These are phyloP conservation scores for Dasyurus viverrinus DNA, from an alignment of 2,113 vertebrate species.

Conservation along the genomic window DNA sequence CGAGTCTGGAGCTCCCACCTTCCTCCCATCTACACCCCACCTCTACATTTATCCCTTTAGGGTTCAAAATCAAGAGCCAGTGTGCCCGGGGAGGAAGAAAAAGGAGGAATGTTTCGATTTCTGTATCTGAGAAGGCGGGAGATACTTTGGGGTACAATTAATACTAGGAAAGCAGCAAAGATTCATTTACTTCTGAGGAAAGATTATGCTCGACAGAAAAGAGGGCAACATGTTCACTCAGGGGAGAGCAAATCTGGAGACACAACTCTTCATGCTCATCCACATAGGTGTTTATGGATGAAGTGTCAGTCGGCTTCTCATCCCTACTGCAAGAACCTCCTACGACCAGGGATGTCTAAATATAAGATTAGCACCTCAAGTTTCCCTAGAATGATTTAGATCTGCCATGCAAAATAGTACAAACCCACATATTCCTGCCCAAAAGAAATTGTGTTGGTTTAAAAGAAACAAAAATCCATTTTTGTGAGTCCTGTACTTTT, in stretches of 20 bases:
- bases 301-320: not conserved
- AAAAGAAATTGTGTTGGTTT: not conserved
- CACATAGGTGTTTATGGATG: not conserved
- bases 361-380: not conserved
- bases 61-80: not conserved
- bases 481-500: slow-evolving; percentile 27
- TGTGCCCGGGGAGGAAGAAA: not conserved
- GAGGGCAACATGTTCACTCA: not conserved
- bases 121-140: not conserved
- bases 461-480: slow-evolving; percentile 26
- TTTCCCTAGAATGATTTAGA: not conserved
- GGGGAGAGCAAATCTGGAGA: not conserved
- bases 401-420: not conserved
- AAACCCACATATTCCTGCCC: not conserved
- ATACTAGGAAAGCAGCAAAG: not conserved
- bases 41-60: not conserved
- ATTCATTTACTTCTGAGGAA: not conserved
- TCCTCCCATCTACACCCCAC: not conserved
- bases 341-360: not conserved
- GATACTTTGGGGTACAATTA: not conserved
- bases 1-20: not conserved
- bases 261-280: not conserved
- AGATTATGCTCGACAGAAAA: not conserved
- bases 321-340: not conserved
- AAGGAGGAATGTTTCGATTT: not conserved